Conservation (phyloP, 2,888 invertebrate species). For the Oxycera nigricornis region DNA sequence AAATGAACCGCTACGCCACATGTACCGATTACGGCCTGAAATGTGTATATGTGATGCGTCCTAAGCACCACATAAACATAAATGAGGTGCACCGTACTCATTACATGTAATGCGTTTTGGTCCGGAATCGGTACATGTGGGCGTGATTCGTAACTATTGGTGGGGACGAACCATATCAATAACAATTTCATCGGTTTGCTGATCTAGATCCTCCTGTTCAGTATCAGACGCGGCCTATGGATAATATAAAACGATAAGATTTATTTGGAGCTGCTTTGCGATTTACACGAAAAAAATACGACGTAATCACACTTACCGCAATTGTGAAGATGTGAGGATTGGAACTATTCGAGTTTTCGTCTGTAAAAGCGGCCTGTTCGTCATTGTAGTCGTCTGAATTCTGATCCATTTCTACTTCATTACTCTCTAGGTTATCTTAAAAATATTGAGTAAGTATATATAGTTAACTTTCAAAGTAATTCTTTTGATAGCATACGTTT, state of each 20-base stretch:
- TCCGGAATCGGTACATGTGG: no score
- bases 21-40: no score
- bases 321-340: neutral
- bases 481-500: slow-evolving; percentile 13
- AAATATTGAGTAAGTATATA: neutral
- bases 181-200: neutral
- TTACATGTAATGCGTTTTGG: no score
- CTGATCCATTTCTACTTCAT: neutral
- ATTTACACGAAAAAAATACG: neutral
- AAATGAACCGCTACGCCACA: no score
- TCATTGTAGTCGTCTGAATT: neutral
- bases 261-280: neutral
- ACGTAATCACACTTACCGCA: neutral
- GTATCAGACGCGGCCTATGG: neutral
- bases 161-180: neutral
- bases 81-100: no score
- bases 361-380: neutral
- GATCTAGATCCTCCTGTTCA: neutral
- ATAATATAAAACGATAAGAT: neutral
- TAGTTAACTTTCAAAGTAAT: no score
- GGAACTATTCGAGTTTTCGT: slow-evolving; percentile 4
- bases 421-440: neutral
- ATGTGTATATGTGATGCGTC: no score
- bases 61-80: no score
- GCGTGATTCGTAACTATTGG: no score